Percentiles rank a stretch among this genome's conserved stretches.
phyloP scores from a whole-genome alignment of 2,113 vertebrate species.

The Sebastes fasciatus region DNA sequence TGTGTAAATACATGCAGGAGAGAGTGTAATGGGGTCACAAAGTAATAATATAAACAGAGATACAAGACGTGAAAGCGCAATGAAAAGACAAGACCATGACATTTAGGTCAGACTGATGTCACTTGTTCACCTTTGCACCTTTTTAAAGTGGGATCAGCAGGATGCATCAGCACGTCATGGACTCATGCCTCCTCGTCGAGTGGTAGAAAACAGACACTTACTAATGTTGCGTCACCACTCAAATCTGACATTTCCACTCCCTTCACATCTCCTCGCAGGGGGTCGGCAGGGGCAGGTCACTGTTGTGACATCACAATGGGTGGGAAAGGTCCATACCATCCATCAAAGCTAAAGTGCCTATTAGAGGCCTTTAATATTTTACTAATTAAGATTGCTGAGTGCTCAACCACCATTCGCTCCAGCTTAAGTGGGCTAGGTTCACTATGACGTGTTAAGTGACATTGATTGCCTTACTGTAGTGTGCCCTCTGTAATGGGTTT shows the following conservation, averaged over 20 bases:
- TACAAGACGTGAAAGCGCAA: constrained; percentile 1
- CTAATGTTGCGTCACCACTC: constrained; percentile 30
- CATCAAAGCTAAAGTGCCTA: constrained; percentile 71
- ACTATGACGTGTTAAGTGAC: constrained; percentile 67
- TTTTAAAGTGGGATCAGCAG: constrained; percentile 11
- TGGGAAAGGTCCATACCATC: constrained; percentile 47
- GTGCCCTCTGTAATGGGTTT: constrained; percentile 50
- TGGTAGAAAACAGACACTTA: neutral
- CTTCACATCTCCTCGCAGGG: constrained; percentile 21
- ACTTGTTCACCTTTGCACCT: neutral
- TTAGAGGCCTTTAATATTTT: constrained; percentile 73
- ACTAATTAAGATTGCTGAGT: constrained; percentile 74
- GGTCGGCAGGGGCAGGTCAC: constrained; percentile 33
- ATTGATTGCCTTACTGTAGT: constrained; percentile 58
- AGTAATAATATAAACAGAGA: constrained; percentile 10
- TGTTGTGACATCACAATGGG: constrained; percentile 59
- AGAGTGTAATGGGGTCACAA: constrained; percentile 23
- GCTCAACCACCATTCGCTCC: constrained; percentile 55
- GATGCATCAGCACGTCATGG: neutral
- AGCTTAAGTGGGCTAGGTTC: constrained; percentile 52
- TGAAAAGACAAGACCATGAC: neutral
- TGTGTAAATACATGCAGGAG: neutral
- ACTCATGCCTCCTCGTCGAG: neutral
- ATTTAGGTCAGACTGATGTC: neutral
- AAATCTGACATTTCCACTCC: constrained; percentile 15